phyloP scores from a whole-genome alignment of 2,888 invertebrate genomes.

The Drosophila aldrichi region DNA sequence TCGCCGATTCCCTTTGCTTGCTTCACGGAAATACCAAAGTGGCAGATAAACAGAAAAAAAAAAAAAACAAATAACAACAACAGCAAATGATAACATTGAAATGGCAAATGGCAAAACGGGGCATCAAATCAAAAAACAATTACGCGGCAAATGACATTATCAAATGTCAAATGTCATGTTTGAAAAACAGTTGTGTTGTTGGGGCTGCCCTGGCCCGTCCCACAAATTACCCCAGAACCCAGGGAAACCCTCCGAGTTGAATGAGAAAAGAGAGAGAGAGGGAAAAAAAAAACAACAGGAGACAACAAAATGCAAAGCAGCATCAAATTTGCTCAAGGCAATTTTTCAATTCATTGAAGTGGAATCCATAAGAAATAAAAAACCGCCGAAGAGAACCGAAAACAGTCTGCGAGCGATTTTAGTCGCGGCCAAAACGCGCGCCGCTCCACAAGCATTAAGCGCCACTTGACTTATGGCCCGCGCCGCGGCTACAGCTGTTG shows the following conservation, averaged over 20 bases:
- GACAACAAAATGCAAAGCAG: constrained; percentile 70
- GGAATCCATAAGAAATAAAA: constrained; percentile 71
- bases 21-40: constrained; percentile 33
- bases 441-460: constrained; percentile 54
- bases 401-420: constrained; percentile 41
- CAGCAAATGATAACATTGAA: constrained; percentile 36
- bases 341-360: constrained; percentile 81
- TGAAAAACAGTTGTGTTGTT: constrained; percentile 38
- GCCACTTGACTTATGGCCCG: constrained; percentile 70
- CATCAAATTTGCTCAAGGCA: constrained; percentile 76
- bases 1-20: neutral
- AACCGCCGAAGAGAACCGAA: constrained; percentile 13
- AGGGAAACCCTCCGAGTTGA: constrained; percentile 20
- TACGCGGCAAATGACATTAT: constrained; percentile 80
- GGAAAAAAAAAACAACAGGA: constrained; percentile 26
- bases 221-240: neutral
- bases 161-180: constrained; percentile 80
- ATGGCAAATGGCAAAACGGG: constrained; percentile 38
- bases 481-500: constrained; percentile 29
- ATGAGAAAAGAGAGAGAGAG: neutral
- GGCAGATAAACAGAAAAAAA: constrained; percentile 46
- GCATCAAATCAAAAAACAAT: constrained; percentile 79
- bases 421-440: constrained; percentile 54
- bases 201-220: constrained; percentile 9
- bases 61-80: constrained; percentile 8